Evolutionary conservation across 2,888 invertebrate species (phyloP), one percentile per base, ranked within the genome.

Genomic region (Eurois occulta): DNA sequence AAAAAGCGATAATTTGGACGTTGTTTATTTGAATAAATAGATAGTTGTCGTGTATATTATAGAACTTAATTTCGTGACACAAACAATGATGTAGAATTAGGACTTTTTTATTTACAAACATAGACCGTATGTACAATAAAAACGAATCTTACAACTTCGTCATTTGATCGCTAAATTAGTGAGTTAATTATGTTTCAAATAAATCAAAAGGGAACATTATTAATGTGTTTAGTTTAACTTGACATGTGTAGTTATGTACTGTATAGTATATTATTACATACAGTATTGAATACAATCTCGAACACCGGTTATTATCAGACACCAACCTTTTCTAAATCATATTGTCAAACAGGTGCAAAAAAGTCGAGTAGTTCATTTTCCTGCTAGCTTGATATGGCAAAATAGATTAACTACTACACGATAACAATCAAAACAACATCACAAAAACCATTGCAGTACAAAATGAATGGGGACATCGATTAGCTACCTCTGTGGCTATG

Each of bases 1-100:
- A 86, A 84, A 80, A 84, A 64, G 58, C n/a, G 32, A 43, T 70
- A 78, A 80, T 80, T 67, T 65, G 28, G 41, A 55, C 18, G 21
- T 70, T 69, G 65, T 32, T 41, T 41, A 68, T 71, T 71, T 71
- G 41, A 68, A 73, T 72, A 65, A 38, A 64, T 2, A 41, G 16
- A 65, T 70, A 62, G 41, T 66, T 65, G 75, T 72, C 43, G 43
- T 52, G 18, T 58, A 72, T 75, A 64, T 66, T 75, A 80, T 58
- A 75, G 71, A 38, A 43, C 7, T 48, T 62, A 68, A 60, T 77
- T 46, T 77, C 11, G 41, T 41, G 52, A 18, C 6, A 32, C 28
- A 67, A 55, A 68, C 58, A 65, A 55, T 24, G 16, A 4, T 21
- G 24, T 79, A 18, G 43, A 55, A 58, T 65, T 43, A 18, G 28